Evolutionary conservation across 1,140 invertebrate genomes (phyloP).

Genomic region (Caenorhabditis tropicalis): DNA sequence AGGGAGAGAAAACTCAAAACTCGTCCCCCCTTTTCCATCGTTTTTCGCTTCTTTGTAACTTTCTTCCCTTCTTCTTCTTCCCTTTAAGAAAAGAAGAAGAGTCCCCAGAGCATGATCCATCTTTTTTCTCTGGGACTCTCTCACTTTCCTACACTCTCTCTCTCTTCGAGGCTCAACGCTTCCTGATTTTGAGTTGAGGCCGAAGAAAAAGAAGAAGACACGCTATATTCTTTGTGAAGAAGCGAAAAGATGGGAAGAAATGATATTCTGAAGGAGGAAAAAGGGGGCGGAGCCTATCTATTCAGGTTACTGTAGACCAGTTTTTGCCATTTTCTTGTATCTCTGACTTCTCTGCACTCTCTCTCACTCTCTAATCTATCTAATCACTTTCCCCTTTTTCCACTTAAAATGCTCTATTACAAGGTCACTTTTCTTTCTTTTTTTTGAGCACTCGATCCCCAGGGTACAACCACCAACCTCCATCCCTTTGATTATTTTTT

Average conservation of each 20-base stretch:
- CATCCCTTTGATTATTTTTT: not conserved
- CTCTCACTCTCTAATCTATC: too few species aligned
- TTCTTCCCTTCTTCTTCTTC: not conserved
- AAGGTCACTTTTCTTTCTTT: not conserved
- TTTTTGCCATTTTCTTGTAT: not conserved
- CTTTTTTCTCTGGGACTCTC: not conserved
- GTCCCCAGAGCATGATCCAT: constrained; percentile 41
- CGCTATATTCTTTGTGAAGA: not conserved
- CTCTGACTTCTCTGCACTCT: too few species aligned
- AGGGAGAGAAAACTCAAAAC: not conserved
- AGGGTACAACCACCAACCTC: not conserved
- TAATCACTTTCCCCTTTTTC: constrained; percentile 6
- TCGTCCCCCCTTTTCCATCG: not conserved
- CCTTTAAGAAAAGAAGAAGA: not conserved
- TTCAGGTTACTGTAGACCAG: constrained; percentile 31
- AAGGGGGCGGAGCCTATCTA: too few species aligned
- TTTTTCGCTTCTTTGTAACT: not conserved
- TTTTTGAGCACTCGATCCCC: not conserved
- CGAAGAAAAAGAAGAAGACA: not conserved
- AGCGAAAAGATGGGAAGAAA: not conserved
- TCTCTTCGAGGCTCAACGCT: not conserved
- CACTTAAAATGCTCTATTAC: not conserved
- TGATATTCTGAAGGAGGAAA: constrained; percentile 21
- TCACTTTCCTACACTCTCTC: not conserved
- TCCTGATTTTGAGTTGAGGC: constrained; percentile 39